Conservation (phyloP, 2,113 vertebrate species). For the Athene cunicularia region DNA sequence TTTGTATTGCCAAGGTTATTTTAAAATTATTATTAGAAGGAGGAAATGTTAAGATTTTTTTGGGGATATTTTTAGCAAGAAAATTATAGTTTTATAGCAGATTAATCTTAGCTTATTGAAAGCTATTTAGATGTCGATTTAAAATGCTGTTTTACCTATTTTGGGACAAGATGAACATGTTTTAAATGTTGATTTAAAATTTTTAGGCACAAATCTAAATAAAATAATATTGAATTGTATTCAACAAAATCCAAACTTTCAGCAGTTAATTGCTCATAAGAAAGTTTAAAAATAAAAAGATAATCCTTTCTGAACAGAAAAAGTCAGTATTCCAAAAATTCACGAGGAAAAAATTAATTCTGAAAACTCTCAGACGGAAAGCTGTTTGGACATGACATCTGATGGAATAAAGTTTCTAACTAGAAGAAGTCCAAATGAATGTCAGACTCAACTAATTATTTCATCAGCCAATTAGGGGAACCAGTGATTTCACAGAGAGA, state of each 20-base stretch:
- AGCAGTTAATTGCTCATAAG: background rate
- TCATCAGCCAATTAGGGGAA: constrained; percentile 33
- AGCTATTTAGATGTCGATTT: background rate
- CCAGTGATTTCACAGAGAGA: background rate
- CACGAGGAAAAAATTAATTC: background rate
- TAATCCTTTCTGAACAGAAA: background rate
- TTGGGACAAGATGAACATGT: background rate
- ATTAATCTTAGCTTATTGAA: background rate
- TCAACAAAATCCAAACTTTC: background rate
- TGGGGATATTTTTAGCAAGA: background rate
- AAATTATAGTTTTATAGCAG: background rate
- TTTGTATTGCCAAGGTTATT: background rate
- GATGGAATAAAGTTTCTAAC: constrained; percentile 11
- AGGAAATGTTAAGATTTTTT: background rate
- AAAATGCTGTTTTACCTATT: background rate
- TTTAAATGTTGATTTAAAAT: background rate
- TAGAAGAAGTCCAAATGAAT: background rate
- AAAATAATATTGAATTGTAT: background rate
- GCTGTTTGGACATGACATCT: background rate
- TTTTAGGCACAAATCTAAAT: background rate
- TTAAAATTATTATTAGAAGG: background rate
- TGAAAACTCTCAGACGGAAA: background rate
- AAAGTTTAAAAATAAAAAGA: background rate
- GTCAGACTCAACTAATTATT: constrained; percentile 46
- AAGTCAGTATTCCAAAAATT: background rate